Conservation (phyloP, 2,888 invertebrate genomes). For the Hymenopus coronatus region DNA sequence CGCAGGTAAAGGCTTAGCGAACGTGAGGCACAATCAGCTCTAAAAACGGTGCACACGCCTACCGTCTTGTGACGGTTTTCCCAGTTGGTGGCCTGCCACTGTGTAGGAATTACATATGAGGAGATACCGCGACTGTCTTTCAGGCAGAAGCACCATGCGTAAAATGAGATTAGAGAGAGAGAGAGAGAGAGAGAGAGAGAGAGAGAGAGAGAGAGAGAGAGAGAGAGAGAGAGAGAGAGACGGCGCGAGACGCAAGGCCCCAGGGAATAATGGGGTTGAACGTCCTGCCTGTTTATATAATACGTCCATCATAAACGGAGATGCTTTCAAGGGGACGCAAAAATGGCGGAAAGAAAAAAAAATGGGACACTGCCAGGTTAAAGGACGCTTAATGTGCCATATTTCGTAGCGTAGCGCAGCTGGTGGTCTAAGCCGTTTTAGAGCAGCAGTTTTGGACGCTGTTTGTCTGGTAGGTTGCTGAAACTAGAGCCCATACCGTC, state of each 20-base stretch:
- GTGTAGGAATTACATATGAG: background rate
- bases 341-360: background rate
- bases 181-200: background rate
- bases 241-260: background rate
- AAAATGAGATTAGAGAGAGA: conserved; percentile 6
- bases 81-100: background rate
- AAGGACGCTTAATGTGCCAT: background rate
- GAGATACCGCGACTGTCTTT: background rate
- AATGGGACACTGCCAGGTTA: background rate
- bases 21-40: background rate
- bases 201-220: background rate
- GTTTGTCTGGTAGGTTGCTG: no score
- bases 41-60: background rate
- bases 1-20: background rate
- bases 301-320: background rate
- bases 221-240: background rate
- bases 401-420: background rate
- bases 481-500: no score
- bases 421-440: background rate
- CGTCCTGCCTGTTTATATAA: background rate
- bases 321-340: background rate
- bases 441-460: background rate
- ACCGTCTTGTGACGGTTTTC: background rate
- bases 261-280: background rate
- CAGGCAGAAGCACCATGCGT: background rate